These are phyloP conservation scores for Carettochelys insculpta DNA, from an alignment of 2,113 vertebrate genomes.

Conservation along the genomic window DNA sequence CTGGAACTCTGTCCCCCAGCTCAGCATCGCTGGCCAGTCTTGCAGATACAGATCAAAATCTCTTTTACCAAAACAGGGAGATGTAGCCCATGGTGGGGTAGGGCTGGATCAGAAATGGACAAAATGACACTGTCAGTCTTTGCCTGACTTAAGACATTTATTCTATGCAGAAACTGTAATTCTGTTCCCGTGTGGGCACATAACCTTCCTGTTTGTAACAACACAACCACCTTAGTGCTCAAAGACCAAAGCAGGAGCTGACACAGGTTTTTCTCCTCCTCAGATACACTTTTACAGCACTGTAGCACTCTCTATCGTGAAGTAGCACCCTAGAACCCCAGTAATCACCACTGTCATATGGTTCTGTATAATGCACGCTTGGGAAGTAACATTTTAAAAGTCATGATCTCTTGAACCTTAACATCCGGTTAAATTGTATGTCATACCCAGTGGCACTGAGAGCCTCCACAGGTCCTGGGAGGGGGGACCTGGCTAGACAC, in stretches of 20 bases:
- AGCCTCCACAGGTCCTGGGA: too few species aligned
- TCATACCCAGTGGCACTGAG: too few species aligned
- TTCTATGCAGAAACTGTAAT: rapidly evolving
- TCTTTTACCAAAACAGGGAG: rapidly evolving
- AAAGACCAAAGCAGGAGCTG: rapidly evolving
- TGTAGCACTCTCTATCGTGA: background rate
- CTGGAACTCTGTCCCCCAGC: rapidly evolving
- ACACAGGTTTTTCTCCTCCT: background rate
- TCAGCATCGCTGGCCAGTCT: rapidly evolving
- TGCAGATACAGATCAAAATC: background rate
- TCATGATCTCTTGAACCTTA: too few species aligned
- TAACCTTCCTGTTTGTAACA: background rate
- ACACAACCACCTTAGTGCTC: rapidly evolving
- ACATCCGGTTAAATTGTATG: too few species aligned
- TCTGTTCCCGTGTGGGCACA: background rate
- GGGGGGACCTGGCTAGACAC: too few species aligned
- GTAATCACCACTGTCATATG: too few species aligned
- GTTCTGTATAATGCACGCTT: too few species aligned
- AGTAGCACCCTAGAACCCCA: background rate
- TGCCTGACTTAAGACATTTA: background rate
- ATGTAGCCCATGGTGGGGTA: too few species aligned
- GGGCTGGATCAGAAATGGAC: background rate
- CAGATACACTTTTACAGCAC: background rate
- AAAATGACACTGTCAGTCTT: background rate
- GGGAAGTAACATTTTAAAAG: too few species aligned